Percentiles rank a stretch among this genome's conserved stretches.
Evolutionary conservation across 2,888 invertebrate species (phyloP).

Genomic region (Bruchidius siliquastri): DNA sequence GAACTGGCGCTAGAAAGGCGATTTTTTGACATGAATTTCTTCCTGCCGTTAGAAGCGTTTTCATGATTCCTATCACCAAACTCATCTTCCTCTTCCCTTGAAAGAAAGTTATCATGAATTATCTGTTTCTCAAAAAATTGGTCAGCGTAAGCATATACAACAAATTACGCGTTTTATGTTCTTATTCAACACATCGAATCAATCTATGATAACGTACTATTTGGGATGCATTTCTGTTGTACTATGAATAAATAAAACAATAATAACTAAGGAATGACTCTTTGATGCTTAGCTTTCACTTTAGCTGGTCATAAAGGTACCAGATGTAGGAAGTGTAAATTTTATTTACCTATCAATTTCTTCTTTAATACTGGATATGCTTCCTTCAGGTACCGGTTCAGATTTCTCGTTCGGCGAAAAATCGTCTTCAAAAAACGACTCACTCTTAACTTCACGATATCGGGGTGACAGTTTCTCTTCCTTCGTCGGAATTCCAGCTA

Average conservation of each 20-base stretch:
- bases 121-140: too few species aligned
- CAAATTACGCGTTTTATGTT: too few species aligned
- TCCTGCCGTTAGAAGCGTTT: conserved; percentile 30
- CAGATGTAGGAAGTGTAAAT: too few species aligned
- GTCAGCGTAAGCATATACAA: too few species aligned
- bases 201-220: too few species aligned
- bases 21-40: conserved; percentile 36
- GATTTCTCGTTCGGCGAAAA: conserved; percentile 48
- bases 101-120: background rate
- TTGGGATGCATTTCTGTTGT: too few species aligned
- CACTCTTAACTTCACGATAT: conserved; percentile 16
- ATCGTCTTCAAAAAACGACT: conserved; percentile 55
- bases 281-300: too few species aligned
- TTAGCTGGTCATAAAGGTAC: too few species aligned
- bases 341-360: conserved; percentile 32
- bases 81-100: conserved; percentile 34
- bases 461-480: conserved; percentile 20
- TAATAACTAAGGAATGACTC: too few species aligned
- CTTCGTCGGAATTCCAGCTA: background rate
- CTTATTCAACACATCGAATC: too few species aligned
- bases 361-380: conserved; percentile 43
- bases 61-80: conserved; percentile 30
- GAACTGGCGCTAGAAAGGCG: conserved; percentile 34
- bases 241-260: too few species aligned
- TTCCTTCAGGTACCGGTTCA: conserved; percentile 23